Base-by-base conservation (phyloP, 2,888 invertebrate species). In the Danaus chrysippus region DNA sequence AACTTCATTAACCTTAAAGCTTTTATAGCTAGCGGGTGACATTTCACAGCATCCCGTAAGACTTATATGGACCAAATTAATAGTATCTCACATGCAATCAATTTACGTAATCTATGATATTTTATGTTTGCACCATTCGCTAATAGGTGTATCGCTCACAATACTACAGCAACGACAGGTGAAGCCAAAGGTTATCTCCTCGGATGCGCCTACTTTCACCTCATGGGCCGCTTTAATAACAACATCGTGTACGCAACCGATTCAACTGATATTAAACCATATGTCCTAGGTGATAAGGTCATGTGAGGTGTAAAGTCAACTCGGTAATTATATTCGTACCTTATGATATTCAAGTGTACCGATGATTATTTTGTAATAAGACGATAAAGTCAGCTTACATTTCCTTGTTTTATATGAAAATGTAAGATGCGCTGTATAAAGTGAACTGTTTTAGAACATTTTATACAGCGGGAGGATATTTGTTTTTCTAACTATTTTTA, bases 201-300 rank as follows among this genome's bases (percentile, higher is more conserved):
- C 80, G 79, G 87, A 88, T 86, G 87, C 79, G 82, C 84, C 82
- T 78, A 84, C 87, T 87, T 87, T 87, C 87, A 86, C 86, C 84
- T 71, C 71, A 75, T 77, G 73, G 69, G 68, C 65, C 69, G 66
- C 70, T 70, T 72, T 70, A 69, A 69, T 69, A 64, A 65, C 72
- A 68, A 70, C 60, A 41, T 64, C 64, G 43, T 12, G 52, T 49
- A 19, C 54, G 53, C 44, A 52, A 15, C 17, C 12, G 0, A n/a
- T 9, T 19, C 55, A 61, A 34, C 6, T 56, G 6, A 73, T 42
- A 63, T 67, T 71, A 17, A 64, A 70, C 71, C 55, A 58, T 75
- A 73, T 59, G 3, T 0, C 3, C 2, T 19, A 10, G 0, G 1
- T 0, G 8, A 41, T 55, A 62, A 43, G 23, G 10, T 10, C 11